Conservation (phyloP, 2,113 vertebrate species). For the Scomber japonicus region DNA sequence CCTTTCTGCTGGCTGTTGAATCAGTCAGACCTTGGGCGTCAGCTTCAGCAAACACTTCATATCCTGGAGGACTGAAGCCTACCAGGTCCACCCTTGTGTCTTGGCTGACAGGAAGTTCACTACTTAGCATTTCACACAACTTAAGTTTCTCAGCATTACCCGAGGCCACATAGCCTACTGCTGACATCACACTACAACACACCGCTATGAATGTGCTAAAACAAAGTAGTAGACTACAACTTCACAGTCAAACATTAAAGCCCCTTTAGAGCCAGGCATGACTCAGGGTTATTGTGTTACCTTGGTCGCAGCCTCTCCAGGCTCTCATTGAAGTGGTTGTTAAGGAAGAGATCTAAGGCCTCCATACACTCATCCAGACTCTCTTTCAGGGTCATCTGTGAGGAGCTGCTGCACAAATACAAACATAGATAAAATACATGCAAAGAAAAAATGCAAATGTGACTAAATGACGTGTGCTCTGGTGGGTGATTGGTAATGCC, state of each 20-base stretch:
- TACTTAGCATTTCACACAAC: not conserved
- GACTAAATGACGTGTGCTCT: not conserved
- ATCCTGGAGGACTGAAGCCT: conserved; percentile 81
- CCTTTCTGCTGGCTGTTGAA: conserved; percentile 53
- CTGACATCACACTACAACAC: conserved; percentile 35
- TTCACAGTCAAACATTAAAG: not conserved
- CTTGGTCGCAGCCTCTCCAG: conserved; percentile 84
- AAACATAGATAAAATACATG: not conserved
- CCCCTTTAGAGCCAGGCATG: not conserved
- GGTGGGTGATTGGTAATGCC: not conserved
- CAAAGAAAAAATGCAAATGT: conserved; percentile 9
- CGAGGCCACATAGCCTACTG: not conserved
- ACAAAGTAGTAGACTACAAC: not conserved
- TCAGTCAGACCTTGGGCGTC: conserved; percentile 78
- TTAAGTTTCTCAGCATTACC: not conserved
- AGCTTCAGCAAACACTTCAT: conserved; percentile 85
- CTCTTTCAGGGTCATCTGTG: conserved; percentile 76
- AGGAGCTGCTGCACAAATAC: conserved; percentile 55
- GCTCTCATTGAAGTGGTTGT: conserved; percentile 88
- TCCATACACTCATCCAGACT: conserved; percentile 87
- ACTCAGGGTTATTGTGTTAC: conserved; percentile 63
- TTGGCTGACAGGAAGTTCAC: conserved; percentile 32
- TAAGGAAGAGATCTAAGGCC: conserved; percentile 87
- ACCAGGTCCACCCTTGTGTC: conserved; percentile 33
- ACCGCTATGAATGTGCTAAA: not conserved